Base-by-base conservation (phyloP, 2,113 vertebrate species). In the Charadrius vociferus region DNA sequence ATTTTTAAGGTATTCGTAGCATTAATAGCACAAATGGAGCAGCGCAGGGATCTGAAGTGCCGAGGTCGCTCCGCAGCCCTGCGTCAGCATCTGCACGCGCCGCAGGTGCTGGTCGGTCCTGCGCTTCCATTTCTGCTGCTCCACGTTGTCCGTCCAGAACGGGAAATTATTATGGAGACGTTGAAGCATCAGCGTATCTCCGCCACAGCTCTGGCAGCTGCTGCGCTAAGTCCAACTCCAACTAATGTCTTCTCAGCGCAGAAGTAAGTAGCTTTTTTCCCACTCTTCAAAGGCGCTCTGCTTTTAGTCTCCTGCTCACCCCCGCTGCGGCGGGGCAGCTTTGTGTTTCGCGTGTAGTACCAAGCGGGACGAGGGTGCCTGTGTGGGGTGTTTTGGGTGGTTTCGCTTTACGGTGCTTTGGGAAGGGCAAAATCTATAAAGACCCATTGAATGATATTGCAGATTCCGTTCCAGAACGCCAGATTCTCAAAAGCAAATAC, bases 61-160 rank as follows among this genome's bases (percentile, higher is more conserved):
- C 29, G 7, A 23, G 13, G 22, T 50, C 37, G 59, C 50, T 67
- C 49, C 15, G 0, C 71, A 30, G 66, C 50, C 37, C 23, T 6
- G 1, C 22, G 29, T 77, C 53, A 70, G 17, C 67, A 55, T 82
- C 62, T 23, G 26, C 19, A 18, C 27, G 21, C 3, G 5, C 43
- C 47, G 29, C n/a, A 41, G 5, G 24, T 6, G 14, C 30, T 91
- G 30, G 32, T 75, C 53, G 30, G 32, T 75, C 53, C 49, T 52
- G 8, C 18, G 4, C 13, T 65, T 67, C 34, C 10, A 8, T 91
- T 71, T 81, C 52, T 78, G 20, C 41, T 62, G 22, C 58, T 66
- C 4, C 22, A n/a, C 1, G 0, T 49, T 15, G 19, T 81, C 67
- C 12, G 0, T 43, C 1, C 0, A 12, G 15, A 9, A 16, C 13